Base-by-base conservation (phyloP, 2,113 vertebrate genomes). In the Hippocampus abdominalis region DNA sequence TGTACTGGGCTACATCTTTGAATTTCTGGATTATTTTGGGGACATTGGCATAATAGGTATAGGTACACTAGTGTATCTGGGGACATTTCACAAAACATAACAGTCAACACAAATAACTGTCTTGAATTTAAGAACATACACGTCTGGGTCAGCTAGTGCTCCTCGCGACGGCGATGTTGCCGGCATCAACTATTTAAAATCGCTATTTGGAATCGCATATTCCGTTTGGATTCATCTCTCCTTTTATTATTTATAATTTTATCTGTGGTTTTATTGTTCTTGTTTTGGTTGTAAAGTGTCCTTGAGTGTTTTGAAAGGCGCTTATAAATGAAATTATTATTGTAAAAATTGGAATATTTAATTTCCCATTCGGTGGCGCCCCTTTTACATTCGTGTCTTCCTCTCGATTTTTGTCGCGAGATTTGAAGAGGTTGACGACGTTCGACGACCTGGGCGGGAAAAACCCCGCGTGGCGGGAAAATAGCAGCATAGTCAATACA, bases 381-480 rank as follows among this genome's bases (percentile, higher is more conserved):
- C 2, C 3, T 29, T 36, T 62, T 20, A 61, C 59, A 39, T 62
- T 20, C 32, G 60, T 36, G 32, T 62, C 16, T 20, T 39, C 42
- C 0, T 36, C 36, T 18, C 7, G 3, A 4, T 57, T 64, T 21
- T 1, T 84, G 44, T 87, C 87, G 86, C 87, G 83, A 90, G 76
- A 74, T 12, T 51, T 61, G 0, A 27, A 49, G 67, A 29, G 4
- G 4, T 3, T 36, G 44, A 12, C 15, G 3, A 0, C 3, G 21
- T 81, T 88, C 63, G 74, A 83, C 81, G 78, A 81, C 74, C 75
- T 53, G 81, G 88, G 91, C 91, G 91, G 90, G 91, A 92, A 91
- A 74, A 3, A 48, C 44, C 4, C 1, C 53, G 53, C 54, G 49
- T 80, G 87, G 89, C 88, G 90, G 89, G 90, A 91, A 90, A 83